Percentiles rank a stretch among this genome's conserved stretches.
These are phyloP conservation scores for Drosophila pectinifera DNA, from an alignment of 1,140 invertebrate genomes.

Conservation along the genomic window DNA sequence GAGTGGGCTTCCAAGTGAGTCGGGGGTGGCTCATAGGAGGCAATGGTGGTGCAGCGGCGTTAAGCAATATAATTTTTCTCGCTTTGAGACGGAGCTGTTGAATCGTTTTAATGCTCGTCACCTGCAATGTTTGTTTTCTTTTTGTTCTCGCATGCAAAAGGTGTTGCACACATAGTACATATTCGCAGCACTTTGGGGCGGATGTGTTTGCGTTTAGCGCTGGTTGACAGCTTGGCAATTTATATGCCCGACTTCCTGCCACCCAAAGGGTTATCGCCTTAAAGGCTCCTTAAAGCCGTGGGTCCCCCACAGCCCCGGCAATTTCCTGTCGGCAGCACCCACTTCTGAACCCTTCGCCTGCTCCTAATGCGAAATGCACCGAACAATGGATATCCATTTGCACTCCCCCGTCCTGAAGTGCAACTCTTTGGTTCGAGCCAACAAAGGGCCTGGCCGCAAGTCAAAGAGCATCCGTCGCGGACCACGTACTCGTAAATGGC, in stretches of 20 bases:
- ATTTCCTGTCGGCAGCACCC: conserved; percentile 63
- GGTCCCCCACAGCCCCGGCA: conserved; percentile 12
- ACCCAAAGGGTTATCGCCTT: conserved; percentile 28
- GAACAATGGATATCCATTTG: conserved; percentile 76
- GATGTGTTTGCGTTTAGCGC: conserved; percentile 74
- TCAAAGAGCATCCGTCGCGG: conserved; percentile 72
- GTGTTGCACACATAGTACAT: conserved; percentile 42
- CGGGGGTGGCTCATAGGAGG: background rate
- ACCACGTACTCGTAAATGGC: conserved; percentile 60
- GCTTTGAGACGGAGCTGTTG: conserved; percentile 77
- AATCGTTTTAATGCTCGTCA: conserved; percentile 83
- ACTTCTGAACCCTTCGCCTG: conserved; percentile 33
- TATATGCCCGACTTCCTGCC: conserved; percentile 67
- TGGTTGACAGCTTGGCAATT: conserved; percentile 73
- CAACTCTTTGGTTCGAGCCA: conserved; percentile 64
- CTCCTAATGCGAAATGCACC: conserved; percentile 51
- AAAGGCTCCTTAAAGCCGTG: conserved; percentile 50
- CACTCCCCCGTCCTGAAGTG: conserved; percentile 67
- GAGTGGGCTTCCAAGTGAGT: conserved; percentile 15
- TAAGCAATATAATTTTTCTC: conserved; percentile 74
- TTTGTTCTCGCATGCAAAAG: conserved; percentile 47
- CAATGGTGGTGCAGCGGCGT: conserved; percentile 41
- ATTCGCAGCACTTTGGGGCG: conserved; percentile 40
- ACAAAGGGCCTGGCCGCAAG: conserved; percentile 60
- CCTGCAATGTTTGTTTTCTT: conserved; percentile 62